Evolutionary conservation across 2,113 vertebrate genomes (phyloP), one percentile per base, ranked within the genome.

Genomic region (Eclectus roratus): DNA sequence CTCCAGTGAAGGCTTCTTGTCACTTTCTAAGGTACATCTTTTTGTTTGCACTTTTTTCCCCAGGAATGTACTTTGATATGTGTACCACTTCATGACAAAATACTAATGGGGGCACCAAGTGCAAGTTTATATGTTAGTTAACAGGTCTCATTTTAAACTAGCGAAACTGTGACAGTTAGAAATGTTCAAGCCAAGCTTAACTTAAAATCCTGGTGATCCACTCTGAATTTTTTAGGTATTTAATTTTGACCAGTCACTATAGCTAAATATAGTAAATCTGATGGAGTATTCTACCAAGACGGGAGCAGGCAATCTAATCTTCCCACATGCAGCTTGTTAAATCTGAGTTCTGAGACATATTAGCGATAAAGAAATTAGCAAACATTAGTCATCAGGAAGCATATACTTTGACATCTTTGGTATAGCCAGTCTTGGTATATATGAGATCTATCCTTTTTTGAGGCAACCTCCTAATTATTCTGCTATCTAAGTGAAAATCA

Each of bases 1-100:
- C 43, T 98, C 97, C 55, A 99, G 99, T 0, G 99, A 99, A 33
- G 98, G 99, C 53, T 99, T 99, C 96, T 98, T 99, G 5, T 96
- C 98, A 0, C 98, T 99, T 35, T 99, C 99, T 31, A 99, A 99
- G 99, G 99, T 99, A 94, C 43, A 82, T 78, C 13, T 77, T 93
- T 93, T 58, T 65, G 35, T 73, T 94, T 44, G 17, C 9, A 11
- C 7, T 4, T 86, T 53, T 70, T 58, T 6, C 1, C 11, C 7
- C 13, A 29, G 10, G 17, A 78, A 17, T 60, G 19, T 70, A 80
- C 81, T 91, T 64, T 70, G 23, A 21, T 86, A 39, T 71, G 17
- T 49, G 33, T 89, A 28, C 63, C 41, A 7, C 12, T 91, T n/a
- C 61, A 28, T 31, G 31, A 58, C 65, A 31, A 37, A 85, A 91